Conservation (phyloP, 2,113 vertebrate species). For the Ramphastos sulfuratus region DNA sequence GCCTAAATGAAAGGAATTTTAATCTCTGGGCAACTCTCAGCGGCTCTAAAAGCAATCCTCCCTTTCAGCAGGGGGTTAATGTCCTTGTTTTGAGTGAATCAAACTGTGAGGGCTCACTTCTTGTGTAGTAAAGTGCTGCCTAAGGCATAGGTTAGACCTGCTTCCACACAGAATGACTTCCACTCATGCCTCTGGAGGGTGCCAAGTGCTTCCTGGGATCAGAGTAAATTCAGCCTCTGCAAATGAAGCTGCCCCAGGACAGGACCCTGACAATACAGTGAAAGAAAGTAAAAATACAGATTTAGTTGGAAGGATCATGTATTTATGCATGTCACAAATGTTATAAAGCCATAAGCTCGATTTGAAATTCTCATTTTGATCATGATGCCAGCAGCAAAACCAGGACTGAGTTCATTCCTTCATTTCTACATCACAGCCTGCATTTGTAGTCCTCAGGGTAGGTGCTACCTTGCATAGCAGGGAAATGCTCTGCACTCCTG, state of each 20-base stretch:
- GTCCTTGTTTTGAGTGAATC: neutral
- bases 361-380: neutral
- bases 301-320: neutral
- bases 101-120: neutral
- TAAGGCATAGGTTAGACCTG: neutral
- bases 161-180: neutral
- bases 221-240: neutral
- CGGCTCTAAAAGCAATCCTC: neutral
- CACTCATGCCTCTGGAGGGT: neutral
- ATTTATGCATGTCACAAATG: neutral
- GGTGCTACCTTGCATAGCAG: neutral
- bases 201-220: neutral
- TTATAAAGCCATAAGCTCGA: neutral
- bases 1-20: neutral
- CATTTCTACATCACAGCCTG: neutral
- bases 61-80: neutral
- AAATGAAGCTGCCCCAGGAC: neutral
- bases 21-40: neutral
- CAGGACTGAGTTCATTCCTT: neutral
- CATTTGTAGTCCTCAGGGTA: neutral
- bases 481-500: neutral
- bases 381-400: neutral
- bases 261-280: neutral
- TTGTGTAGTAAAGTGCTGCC: neutral
- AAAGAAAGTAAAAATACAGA: neutral